Conservation (phyloP, 1,140 invertebrate species). For the Psix sp. region DNA sequence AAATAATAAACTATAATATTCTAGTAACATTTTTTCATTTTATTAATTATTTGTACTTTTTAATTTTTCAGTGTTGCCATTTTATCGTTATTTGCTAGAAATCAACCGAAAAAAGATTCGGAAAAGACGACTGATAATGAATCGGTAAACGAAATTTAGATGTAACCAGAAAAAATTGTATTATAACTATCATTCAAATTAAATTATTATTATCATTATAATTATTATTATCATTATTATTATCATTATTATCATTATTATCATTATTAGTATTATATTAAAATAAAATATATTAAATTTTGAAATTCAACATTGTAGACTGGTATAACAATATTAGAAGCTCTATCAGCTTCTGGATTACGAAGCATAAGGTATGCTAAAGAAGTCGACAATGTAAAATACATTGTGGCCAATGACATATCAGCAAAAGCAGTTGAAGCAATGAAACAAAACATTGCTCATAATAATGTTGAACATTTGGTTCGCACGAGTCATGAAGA, state of each 20-base stretch:
- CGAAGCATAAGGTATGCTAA: constrained; percentile 97
- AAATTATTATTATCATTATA: neutral
- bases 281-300: constrained; percentile 14
- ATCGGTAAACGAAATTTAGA: constrained; percentile 14
- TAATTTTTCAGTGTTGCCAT: constrained; percentile 72
- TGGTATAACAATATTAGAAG: constrained; percentile 90
- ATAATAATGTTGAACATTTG: constrained; percentile 35
- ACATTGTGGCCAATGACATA: constrained; percentile 96
- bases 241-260: too few relatives aligned
- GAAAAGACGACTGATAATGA: neutral
- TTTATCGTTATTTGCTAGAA: constrained; percentile 70
- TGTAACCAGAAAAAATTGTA: too few relatives aligned
- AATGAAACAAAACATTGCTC: constrained; percentile 47
- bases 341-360: constrained; percentile 95
- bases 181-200: neutral
- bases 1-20: too few relatives aligned
- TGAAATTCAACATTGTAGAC: constrained; percentile 66
- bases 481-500: constrained; percentile 35
- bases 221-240: too few relatives aligned
- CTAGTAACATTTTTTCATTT: too few relatives aligned
- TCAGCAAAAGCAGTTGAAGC: constrained; percentile 86
- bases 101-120: constrained; percentile 11
- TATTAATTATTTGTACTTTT: constrained; percentile 17
- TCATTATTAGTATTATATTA: neutral
- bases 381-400: constrained; percentile 89